Conservation (phyloP, 2,113 vertebrate species). For the Bungarus multicinctus region DNA sequence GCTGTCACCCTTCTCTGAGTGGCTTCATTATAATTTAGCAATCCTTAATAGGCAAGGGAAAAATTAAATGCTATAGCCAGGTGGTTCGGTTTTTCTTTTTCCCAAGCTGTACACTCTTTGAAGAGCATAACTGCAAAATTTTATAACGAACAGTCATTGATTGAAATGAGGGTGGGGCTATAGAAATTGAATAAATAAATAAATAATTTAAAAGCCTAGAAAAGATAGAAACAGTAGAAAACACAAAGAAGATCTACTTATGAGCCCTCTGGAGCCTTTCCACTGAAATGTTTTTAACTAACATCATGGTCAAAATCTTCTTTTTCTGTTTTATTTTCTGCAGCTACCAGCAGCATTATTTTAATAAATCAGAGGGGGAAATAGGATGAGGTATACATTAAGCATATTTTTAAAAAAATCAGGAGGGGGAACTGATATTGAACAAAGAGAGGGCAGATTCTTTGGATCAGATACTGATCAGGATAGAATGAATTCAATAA, state of each 20-base stretch:
- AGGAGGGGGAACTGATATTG: background rate
- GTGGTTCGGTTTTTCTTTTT: slow-evolving; percentile 34
- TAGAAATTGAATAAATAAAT: background rate
- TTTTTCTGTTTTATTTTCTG: background rate
- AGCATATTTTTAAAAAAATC: background rate
- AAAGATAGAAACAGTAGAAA: slow-evolving; percentile 35
- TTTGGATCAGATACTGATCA: background rate
- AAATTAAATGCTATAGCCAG: slow-evolving; percentile 59
- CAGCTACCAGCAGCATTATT: slow-evolving; percentile 1
- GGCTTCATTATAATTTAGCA: slow-evolving; percentile 65
- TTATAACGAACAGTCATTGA: slow-evolving; percentile 37
- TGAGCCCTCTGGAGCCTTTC: slow-evolving; percentile 52
- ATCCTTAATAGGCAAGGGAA: slow-evolving; percentile 66
- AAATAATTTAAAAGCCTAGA: slow-evolving; percentile 56
- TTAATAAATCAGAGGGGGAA: background rate
- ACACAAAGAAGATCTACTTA: slow-evolving; percentile 62
- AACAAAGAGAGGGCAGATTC: background rate
- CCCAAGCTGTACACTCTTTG: slow-evolving; percentile 1
- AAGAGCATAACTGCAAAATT: slow-evolving; percentile 45
- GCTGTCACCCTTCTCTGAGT: slow-evolving; percentile 61
- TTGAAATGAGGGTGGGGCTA: background rate
- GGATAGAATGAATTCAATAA: slow-evolving; percentile 10
- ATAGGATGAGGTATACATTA: background rate
- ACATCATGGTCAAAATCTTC: background rate
- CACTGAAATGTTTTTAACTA: slow-evolving; percentile 46